These are phyloP conservation scores for Aegithalos caudatus DNA, from an alignment of 2,113 vertebrate species.

Conservation along the genomic window DNA sequence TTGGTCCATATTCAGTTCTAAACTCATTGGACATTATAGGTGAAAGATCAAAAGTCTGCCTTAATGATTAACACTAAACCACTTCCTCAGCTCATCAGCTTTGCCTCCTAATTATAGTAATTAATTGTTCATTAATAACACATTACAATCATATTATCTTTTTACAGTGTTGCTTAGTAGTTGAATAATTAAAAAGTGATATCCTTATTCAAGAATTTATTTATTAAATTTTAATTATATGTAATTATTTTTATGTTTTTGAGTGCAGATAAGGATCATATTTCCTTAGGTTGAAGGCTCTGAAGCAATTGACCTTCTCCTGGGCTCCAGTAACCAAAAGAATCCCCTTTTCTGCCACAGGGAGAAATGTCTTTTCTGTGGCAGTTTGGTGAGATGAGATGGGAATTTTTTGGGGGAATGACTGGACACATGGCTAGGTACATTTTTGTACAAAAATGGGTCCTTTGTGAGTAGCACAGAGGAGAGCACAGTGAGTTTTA, in stretches of 20 bases:
- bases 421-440: rapidly evolving
- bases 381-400: background rate
- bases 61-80: background rate
- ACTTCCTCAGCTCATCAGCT: background rate
- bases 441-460: background rate
- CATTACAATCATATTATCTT: background rate
- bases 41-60: background rate
- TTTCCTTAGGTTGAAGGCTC: background rate
- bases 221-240: background rate
- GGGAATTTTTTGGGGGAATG: background rate
- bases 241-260: background rate
- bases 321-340: background rate
- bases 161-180: background rate
- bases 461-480: background rate
- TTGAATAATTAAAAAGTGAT: background rate
- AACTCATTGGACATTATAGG: background rate
- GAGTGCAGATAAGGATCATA: background rate
- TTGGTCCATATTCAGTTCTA: background rate
- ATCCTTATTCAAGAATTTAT: background rate
- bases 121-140: conserved; percentile 40
- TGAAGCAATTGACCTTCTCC: background rate
- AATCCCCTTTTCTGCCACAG: background rate
- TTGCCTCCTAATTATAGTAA: background rate
- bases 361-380: background rate
- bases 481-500: background rate